Conservation (phyloP, 2,113 vertebrate species). For the Strigops habroptila region DNA sequence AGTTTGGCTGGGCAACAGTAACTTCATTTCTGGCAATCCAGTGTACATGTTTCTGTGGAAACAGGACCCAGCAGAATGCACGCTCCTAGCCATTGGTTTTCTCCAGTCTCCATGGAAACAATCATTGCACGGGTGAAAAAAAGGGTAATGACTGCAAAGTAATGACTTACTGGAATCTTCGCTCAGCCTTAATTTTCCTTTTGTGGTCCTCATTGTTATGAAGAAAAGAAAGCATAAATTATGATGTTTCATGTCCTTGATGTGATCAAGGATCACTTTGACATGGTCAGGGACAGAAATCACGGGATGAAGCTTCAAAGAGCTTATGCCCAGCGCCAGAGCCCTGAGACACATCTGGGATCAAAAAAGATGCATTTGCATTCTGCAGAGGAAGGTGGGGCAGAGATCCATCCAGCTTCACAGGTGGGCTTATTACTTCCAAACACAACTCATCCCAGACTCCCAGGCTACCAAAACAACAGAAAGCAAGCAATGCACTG, state of each 20-base stretch:
- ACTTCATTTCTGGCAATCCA: slow-evolving; percentile 4
- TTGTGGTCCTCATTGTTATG: not conserved
- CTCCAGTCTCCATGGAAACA: slow-evolving; percentile 59
- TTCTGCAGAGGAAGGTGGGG: not conserved
- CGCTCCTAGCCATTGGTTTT: not conserved
- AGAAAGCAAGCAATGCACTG: not conserved
- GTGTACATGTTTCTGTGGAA: slow-evolving; percentile 53
- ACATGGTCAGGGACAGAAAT: not conserved
- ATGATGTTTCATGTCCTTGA: not conserved
- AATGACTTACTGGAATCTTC: slow-evolving; percentile 44
- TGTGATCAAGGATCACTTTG: not conserved
- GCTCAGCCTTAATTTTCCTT: not conserved
- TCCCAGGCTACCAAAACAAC: not conserved
- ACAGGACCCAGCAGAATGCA: slow-evolving; percentile 19
- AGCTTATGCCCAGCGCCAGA: not conserved
- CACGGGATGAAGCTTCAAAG: not conserved
- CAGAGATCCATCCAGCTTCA: not conserved
- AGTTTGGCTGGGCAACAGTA: not conserved
- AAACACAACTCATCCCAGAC: not conserved
- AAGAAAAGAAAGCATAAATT: not conserved
- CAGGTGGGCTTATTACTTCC: not conserved
- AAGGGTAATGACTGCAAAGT: slow-evolving; percentile 11
- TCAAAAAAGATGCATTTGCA: not conserved
- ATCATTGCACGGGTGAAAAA: not conserved
- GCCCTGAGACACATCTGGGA: not conserved